A percentile compares a stretch with the other conserved stretches of the same genome.
Evolutionary conservation across 2,113 vertebrate genomes (phyloP).

Genomic region (Ondatra zibethicus): DNA sequence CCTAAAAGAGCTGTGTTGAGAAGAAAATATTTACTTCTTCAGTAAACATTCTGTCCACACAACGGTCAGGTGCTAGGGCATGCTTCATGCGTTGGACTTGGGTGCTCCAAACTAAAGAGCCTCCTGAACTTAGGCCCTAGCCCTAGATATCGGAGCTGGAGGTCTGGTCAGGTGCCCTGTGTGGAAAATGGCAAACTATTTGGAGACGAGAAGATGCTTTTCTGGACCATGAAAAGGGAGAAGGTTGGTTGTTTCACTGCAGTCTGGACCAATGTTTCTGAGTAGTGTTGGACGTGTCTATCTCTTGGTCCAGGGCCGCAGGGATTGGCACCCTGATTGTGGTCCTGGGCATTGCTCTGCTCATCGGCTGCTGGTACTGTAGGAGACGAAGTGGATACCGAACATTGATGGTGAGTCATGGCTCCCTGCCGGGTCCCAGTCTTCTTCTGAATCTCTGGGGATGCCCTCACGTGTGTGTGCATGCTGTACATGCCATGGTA

Average conservation of each 20-base stretch:
- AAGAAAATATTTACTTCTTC: background rate
- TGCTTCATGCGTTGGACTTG: background rate
- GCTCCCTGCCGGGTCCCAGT: background rate
- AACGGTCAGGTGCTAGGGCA: background rate
- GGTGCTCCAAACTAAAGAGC: background rate
- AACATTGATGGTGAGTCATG: slow-evolving; percentile 89
- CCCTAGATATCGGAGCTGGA: background rate
- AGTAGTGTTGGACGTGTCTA: background rate
- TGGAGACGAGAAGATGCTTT: background rate
- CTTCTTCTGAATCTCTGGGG: slow-evolving; percentile 38
- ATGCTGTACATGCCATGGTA: too few relatives aligned
- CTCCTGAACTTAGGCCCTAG: background rate
- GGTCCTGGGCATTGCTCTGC: slow-evolving; percentile 90
- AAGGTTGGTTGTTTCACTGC: background rate
- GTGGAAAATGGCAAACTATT: background rate
- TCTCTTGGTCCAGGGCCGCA: slow-evolving; percentile 88
- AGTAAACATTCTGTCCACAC: background rate
- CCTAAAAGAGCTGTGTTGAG: background rate
- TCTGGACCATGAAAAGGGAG: background rate
- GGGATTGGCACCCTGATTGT: slow-evolving; percentile 92
- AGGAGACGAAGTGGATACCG: slow-evolving; percentile 93
- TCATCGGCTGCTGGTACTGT: slow-evolving; percentile 95
- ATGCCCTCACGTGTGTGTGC: background rate
- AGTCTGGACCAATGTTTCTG: background rate
- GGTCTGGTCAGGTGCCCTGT: background rate